Conservation (phyloP, 2,888 invertebrate species). For the Parnassius apollo region DNA sequence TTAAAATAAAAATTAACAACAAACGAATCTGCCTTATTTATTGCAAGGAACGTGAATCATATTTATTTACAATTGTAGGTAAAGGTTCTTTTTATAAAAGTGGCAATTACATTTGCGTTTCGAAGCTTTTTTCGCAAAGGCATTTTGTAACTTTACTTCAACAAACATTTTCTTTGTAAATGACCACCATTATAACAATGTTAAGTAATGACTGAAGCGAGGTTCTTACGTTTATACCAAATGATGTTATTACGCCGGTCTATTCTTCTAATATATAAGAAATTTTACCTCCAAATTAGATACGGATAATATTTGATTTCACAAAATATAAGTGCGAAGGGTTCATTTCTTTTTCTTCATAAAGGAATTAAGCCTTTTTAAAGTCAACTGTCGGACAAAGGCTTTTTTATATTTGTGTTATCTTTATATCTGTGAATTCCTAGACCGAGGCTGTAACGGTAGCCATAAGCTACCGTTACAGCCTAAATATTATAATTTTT, state of each 20-base stretch:
- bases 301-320: no score
- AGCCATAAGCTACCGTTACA: no score
- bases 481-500: no score
- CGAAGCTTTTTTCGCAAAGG: background rate
- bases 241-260: background rate
- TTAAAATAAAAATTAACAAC: background rate
- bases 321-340: no score
- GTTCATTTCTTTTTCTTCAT: no score
- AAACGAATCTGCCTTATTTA: background rate
- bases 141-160: conserved; percentile 17
- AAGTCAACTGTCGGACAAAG: no score
- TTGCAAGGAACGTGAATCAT: background rate
- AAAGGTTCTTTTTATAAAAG: background rate
- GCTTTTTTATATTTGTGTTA: no score
- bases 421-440: no score
- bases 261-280: background rate
- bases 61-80: background rate
- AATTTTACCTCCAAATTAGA: no score
- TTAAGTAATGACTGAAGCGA: conserved; percentile 18
- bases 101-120: background rate
- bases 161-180: conserved; percentile 22
- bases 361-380: no score
- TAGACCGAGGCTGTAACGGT: no score
- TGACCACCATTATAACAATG: conserved; percentile 21
- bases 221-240: conserved; percentile 7